A percentile compares a stretch with the other conserved stretches of the same genome.
Evolutionary conservation across 2,797 vertebrate species (phyloP).

Genomic region (Spea hammondii): DNA sequence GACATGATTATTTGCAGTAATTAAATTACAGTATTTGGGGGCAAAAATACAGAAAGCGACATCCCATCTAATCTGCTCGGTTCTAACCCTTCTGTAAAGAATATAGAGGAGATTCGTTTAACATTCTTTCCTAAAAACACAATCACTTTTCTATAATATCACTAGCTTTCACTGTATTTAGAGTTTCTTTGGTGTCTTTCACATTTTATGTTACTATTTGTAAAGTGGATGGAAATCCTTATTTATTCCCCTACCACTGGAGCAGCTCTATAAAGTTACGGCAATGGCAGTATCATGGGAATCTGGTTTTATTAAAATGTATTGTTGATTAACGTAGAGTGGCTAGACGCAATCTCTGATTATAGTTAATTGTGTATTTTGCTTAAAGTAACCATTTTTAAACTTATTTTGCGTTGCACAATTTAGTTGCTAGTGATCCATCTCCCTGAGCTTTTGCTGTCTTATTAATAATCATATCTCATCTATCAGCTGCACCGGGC

Average conservation of each 20-base stretch:
- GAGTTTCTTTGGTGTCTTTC: slow-evolving; percentile 23
- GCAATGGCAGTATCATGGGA: slow-evolving; percentile 4
- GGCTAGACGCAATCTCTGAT: slow-evolving; percentile 12
- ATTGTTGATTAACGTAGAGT: slow-evolving; percentile 14
- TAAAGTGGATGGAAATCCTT: slow-evolving; percentile 41
- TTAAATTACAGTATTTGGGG: too few species aligned
- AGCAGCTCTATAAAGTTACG: slow-evolving; percentile 22
- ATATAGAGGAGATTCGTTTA: too few species aligned
- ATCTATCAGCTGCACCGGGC: slow-evolving; percentile 23
- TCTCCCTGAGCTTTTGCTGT: slow-evolving; percentile 12
- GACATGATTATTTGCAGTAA: too few species aligned
- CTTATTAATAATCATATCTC: slow-evolving; percentile 45
- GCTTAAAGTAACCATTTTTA: slow-evolving; percentile 13
- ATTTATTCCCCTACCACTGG: slow-evolving; percentile 27
- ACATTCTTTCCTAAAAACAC: too few species aligned
- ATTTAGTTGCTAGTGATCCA: slow-evolving; percentile 26
- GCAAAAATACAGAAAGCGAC: too few species aligned
- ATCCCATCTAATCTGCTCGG: too few species aligned
- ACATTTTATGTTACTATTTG: slow-evolving; percentile 37
- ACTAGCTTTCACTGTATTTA: slow-evolving; percentile 17
- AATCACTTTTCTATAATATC: not conserved
- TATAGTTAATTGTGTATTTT: slow-evolving; percentile 30
- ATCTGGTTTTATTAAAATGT: slow-evolving; percentile 5
- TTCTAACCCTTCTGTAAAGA: too few species aligned
- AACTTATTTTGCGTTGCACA: slow-evolving; percentile 13